Percentiles rank a stretch among this genome's conserved stretches.
These are phyloP conservation scores for Plemyria rubiginata DNA, from an alignment of 2,888 invertebrate species.

Conservation along the genomic window DNA sequence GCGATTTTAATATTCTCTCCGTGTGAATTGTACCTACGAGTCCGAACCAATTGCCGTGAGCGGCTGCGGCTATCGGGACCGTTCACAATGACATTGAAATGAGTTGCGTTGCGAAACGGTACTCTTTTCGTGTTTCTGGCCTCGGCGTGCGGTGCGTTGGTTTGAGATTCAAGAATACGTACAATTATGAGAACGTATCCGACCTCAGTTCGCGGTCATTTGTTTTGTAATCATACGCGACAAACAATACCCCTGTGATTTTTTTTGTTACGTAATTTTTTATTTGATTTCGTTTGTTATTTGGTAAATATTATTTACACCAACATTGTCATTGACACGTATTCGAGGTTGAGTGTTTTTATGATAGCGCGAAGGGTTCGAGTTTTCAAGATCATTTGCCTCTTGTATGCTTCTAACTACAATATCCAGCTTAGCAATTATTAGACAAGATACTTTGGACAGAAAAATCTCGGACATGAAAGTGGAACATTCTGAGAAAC, in stretches of 20 bases:
- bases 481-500: constrained; percentile 24
- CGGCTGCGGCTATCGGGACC: constrained; percentile 54
- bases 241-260: constrained; percentile 73
- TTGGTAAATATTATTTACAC: constrained; percentile 44
- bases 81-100: constrained; percentile 80
- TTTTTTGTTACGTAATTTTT: constrained; percentile 57
- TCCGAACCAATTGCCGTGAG: constrained; percentile 38
- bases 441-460: not conserved
- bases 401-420: constrained; percentile 1
- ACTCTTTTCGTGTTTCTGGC: constrained; percentile 76
- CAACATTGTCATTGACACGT: constrained; percentile 29
- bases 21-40: constrained; percentile 30
- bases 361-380: constrained; percentile 15
- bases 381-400: constrained; percentile 1
- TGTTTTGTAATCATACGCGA: constrained; percentile 74
- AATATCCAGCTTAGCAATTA: constrained; percentile 14
- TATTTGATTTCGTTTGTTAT: constrained; percentile 54
- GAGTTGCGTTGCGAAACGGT: constrained; percentile 76
- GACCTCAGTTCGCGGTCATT: constrained; percentile 81
- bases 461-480: constrained; percentile 25
- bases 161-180: constrained; percentile 82
- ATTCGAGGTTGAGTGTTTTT: constrained; percentile 18
- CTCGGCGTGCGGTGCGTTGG: constrained; percentile 61
- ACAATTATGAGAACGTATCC: constrained; percentile 81
- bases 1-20: constrained; percentile 29